Percentiles rank a stretch among this genome's conserved stretches.
phyloP scores from a whole-genome alignment of 2,113 vertebrate genomes.

The Dolichotis patagonum region DNA sequence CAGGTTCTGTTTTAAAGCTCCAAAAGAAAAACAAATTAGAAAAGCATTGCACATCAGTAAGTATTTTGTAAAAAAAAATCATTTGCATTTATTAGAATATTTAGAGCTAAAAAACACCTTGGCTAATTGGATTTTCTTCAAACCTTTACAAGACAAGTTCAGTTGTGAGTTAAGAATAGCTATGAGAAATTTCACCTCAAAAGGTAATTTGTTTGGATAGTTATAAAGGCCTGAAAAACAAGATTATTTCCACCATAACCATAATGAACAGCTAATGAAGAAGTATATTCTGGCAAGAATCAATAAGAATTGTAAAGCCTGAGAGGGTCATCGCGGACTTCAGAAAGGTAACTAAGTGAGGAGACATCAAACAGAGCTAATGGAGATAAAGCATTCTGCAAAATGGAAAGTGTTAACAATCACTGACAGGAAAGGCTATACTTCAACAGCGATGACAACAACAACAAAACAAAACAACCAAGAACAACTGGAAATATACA shows the following conservation, averaged over 20 bases:
- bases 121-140: constrained; percentile 79
- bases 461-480: constrained; percentile 43
- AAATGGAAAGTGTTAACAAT: constrained; percentile 68
- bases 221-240: constrained; percentile 71
- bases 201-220: constrained; percentile 73
- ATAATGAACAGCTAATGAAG: constrained; percentile 73
- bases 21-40: constrained; percentile 81
- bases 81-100: constrained; percentile 79
- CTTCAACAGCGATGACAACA: constrained; percentile 75
- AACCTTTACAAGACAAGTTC: constrained; percentile 83
- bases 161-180: constrained; percentile 80
- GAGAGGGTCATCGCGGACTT: constrained; percentile 64
- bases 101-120: constrained; percentile 69
- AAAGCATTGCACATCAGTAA: constrained; percentile 82
- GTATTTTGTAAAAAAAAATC: constrained; percentile 83
- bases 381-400: constrained; percentile 66
- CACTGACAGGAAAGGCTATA: constrained; percentile 60
- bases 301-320: constrained; percentile 63
- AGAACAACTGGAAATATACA: constrained; percentile 74
- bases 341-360: constrained; percentile 68
- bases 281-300: constrained; percentile 76
- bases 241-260: constrained; percentile 73
- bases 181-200: constrained; percentile 80
- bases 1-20: constrained; percentile 79
- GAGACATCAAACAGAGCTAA: constrained; percentile 76